Evolutionary conservation across 2,797 vertebrate species (phyloP).

Genomic region (Enteromius unitaeniatus): DNA sequence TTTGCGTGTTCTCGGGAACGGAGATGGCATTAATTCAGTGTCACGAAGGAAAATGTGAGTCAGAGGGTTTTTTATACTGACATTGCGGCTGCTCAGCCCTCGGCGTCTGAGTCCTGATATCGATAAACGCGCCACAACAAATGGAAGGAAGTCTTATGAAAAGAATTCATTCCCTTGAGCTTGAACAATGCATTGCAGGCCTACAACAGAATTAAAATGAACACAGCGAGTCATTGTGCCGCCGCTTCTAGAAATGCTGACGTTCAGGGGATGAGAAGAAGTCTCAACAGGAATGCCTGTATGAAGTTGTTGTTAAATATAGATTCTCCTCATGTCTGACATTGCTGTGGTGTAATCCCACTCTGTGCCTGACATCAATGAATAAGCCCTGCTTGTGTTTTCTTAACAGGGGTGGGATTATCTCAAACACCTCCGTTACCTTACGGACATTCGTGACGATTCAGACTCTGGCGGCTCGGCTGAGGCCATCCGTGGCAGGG

Average conservation of each 20-base stretch:
- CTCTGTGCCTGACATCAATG: neutral
- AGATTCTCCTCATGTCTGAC: slow-evolving; percentile 19
- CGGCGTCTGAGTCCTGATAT: slow-evolving; percentile 62
- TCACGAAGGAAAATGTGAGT: slow-evolving; percentile 43
- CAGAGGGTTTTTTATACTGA: slow-evolving; percentile 29
- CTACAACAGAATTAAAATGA: slow-evolving; percentile 42
- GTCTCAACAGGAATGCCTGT: neutral
- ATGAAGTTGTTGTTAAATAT: slow-evolving; percentile 1
- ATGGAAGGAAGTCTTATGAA: slow-evolving; percentile 58
- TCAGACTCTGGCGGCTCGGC: neutral
- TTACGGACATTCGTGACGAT: neutral
- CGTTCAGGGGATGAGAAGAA: neutral
- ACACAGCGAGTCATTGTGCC: slow-evolving; percentile 11
- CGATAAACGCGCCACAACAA: slow-evolving; percentile 58
- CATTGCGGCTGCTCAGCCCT: slow-evolving; percentile 64
- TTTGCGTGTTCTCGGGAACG: slow-evolving; percentile 1
- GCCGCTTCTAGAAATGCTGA: neutral
- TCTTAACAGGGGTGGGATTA: slow-evolving; percentile 46
- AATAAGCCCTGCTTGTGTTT: slow-evolving; percentile 40
- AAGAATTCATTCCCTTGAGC: slow-evolving; percentile 65
- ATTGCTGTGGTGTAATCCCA: slow-evolving; percentile 30
- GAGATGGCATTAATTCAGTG: slow-evolving; percentile 27
- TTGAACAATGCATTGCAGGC: slow-evolving; percentile 42
- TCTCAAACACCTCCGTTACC: slow-evolving; percentile 27
- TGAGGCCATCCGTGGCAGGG: neutral